Evolutionary conservation across 2,888 invertebrate species (phyloP).

Genomic region (Stegophylla sp.): DNA sequence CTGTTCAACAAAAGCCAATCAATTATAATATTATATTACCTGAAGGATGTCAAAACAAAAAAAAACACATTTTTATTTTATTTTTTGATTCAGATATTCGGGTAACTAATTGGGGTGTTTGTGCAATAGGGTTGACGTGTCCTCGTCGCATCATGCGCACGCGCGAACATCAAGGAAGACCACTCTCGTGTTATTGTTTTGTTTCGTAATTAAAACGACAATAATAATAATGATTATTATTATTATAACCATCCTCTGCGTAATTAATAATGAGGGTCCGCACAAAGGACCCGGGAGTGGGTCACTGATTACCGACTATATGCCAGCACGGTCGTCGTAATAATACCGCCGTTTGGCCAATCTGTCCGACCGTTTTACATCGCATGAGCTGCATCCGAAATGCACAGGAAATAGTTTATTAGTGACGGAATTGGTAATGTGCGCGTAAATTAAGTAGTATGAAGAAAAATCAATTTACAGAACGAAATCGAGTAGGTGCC

Average conservation of each 20-base stretch:
- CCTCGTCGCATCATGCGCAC: too few relatives aligned
- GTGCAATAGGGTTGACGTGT: background rate
- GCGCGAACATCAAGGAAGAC: background rate
- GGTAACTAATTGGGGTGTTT: conserved; percentile 14
- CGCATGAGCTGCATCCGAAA: background rate
- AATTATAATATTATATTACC: background rate
- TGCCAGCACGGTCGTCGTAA: background rate
- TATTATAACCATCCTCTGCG: background rate
- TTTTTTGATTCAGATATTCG: background rate
- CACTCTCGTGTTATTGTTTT: background rate
- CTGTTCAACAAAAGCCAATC: background rate
- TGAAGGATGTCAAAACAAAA: too few relatives aligned
- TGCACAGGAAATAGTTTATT: too few relatives aligned
- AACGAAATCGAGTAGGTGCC: too few relatives aligned
- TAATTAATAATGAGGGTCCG: background rate
- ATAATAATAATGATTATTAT: conserved; percentile 11
- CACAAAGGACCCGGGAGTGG: background rate
- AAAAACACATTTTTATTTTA: too few relatives aligned
- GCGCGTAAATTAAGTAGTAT: too few relatives aligned
- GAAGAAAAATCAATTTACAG: too few relatives aligned
- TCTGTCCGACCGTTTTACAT: background rate
- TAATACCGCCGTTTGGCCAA: background rate
- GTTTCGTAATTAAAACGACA: background rate
- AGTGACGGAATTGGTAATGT: too few relatives aligned
- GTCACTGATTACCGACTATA: conserved; percentile 1